Evolutionary conservation across 2,113 vertebrate genomes (phyloP).

Genomic region (Proterorhinus semilunaris): DNA sequence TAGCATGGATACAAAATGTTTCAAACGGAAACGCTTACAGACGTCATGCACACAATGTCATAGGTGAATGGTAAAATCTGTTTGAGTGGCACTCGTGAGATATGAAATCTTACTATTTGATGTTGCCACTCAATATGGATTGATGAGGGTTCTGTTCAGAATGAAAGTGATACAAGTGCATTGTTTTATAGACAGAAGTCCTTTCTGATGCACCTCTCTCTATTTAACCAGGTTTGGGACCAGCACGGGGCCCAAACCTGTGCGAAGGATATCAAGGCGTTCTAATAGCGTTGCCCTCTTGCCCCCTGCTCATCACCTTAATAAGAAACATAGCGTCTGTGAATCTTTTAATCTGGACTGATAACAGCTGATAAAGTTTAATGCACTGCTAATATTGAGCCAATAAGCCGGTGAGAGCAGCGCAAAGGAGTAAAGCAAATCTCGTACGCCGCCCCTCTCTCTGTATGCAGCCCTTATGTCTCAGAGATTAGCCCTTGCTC

Average conservation of each 20-base stretch:
- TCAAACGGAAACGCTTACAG: background rate
- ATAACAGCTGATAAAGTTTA: slow-evolving; percentile 68
- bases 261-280: background rate
- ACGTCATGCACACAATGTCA: background rate
- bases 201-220: background rate
- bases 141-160: no score
- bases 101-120: no score
- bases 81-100: no score
- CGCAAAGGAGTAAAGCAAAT: slow-evolving; percentile 58
- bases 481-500: slow-evolving; percentile 75
- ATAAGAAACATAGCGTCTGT: slow-evolving; percentile 43
- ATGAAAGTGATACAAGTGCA: no score
- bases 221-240: background rate
- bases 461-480: slow-evolving; percentile 59
- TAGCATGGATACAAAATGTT: slow-evolving; percentile 16
- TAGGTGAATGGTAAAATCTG: no score
- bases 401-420: slow-evolving; percentile 45
- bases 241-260: background rate
- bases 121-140: no score
- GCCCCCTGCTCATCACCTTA: slow-evolving; percentile 32
- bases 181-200: no score
- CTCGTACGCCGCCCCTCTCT: slow-evolving; percentile 29
- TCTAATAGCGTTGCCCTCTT: slow-evolving; percentile 32
- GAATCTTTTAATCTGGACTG: slow-evolving; percentile 66
- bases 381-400: slow-evolving; percentile 55